phyloP scores from a whole-genome alignment of 2,113 vertebrate genomes.

The Trematocara nigrifrons region DNA sequence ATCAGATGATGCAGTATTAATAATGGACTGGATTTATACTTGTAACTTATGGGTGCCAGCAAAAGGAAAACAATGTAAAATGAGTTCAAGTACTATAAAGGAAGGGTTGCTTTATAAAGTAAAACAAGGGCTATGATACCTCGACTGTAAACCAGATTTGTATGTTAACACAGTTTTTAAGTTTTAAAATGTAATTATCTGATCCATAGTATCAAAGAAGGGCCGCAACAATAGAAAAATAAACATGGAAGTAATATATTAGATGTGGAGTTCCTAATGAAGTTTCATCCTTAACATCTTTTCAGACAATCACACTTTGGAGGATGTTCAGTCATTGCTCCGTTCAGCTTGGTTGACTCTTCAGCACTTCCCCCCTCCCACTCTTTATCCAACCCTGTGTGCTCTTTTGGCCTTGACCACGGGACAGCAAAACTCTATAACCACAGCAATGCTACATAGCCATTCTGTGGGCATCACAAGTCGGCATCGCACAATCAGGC shows the following conservation, averaged over 20 bases:
- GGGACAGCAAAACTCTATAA: slow-evolving; percentile 66
- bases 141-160: not conserved
- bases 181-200: not conserved
- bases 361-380: slow-evolving; percentile 79
- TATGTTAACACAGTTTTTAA: not conserved
- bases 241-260: not conserved
- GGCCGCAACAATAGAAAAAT: not conserved
- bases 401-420: slow-evolving; percentile 76
- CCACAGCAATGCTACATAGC: slow-evolving; percentile 79
- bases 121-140: not conserved
- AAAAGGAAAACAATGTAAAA: not conserved
- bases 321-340: slow-evolving; percentile 67
- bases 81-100: not conserved
- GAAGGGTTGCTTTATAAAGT: not conserved
- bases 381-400: slow-evolving; percentile 77
- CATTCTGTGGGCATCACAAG: slow-evolving; percentile 81
- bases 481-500: slow-evolving; percentile 80
- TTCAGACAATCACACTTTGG: slow-evolving; percentile 72
- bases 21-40: not conserved
- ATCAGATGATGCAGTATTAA: too few species aligned
- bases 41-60: not conserved
- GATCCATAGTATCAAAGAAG: not conserved
- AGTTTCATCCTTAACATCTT: not conserved
- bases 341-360: slow-evolving; percentile 71
- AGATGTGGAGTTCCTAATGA: not conserved